Conservation (phyloP, 2,888 invertebrate genomes). For the Polyommatus iphigenia region DNA sequence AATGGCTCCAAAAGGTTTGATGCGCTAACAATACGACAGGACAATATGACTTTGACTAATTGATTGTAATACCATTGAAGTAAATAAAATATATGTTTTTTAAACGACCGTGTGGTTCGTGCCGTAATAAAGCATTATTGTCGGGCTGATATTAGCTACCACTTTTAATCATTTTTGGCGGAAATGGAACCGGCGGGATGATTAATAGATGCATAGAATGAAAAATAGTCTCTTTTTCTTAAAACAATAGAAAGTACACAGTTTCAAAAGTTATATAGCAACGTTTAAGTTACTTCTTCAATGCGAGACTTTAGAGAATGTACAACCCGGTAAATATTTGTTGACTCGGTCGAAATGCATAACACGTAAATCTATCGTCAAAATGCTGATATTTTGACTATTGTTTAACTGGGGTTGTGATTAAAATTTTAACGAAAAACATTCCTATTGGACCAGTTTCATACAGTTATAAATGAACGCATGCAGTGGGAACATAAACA, state of each 20-base stretch:
- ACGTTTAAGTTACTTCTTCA: background rate
- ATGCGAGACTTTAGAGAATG: no score
- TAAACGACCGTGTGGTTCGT: background rate
- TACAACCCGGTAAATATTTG: no score
- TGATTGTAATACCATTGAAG: conserved; percentile 62
- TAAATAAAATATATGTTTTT: conserved; percentile 34
- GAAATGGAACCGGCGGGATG: background rate
- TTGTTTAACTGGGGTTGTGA: background rate
- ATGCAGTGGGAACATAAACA: conserved; percentile 71
- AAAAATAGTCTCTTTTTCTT: background rate
- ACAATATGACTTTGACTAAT: conserved; percentile 72
- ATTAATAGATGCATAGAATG: background rate
- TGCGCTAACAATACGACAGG: conserved; percentile 50
- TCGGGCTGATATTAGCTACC: background rate
- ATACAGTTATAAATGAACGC: conserved; percentile 43
- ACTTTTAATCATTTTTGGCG: background rate
- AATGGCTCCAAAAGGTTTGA: conserved; percentile 56
- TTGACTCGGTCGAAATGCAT: no score
- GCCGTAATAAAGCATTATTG: background rate
- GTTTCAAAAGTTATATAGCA: background rate
- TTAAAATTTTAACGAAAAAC: background rate
- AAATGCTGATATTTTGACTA: background rate
- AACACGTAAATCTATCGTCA: no score
- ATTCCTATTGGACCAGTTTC: conserved; percentile 35
- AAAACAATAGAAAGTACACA: background rate